Evolutionary conservation across 1,140 invertebrate species (phyloP).

Genomic region (Lasioglossum albipes): DNA sequence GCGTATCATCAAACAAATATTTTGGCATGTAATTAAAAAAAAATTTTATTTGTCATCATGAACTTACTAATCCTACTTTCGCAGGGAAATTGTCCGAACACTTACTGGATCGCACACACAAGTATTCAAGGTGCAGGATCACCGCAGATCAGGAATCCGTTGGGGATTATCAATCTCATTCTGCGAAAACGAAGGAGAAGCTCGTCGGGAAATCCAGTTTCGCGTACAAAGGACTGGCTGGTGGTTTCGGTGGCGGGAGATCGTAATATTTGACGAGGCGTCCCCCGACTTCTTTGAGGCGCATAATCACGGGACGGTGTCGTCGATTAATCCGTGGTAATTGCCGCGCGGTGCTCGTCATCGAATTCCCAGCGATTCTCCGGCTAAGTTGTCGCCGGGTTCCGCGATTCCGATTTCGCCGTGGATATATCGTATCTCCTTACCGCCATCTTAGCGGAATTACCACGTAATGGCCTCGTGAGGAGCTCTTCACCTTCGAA

Average conservation of each 20-base stretch:
- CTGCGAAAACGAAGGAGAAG: not conserved
- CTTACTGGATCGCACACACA: too few relatives aligned
- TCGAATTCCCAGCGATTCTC: conserved; percentile 53
- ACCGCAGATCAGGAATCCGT: too few relatives aligned
- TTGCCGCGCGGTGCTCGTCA: conserved; percentile 31
- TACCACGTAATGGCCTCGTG: conserved; percentile 52
- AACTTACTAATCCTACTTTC: too few relatives aligned
- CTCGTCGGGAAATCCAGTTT: not conserved
- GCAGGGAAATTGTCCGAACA: too few relatives aligned
- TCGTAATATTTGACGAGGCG: not conserved
- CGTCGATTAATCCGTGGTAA: conserved; percentile 56
- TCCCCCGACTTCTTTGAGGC: conserved; percentile 21
- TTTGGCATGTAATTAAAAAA: too few relatives aligned
- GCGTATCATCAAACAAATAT: too few relatives aligned
- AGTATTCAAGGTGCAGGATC: too few relatives aligned
- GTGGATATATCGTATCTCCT: conserved; percentile 44
- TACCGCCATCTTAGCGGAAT: conserved; percentile 62
- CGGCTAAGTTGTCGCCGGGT: conserved; percentile 34
- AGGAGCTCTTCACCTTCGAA: not conserved
- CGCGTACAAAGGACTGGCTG: not conserved
- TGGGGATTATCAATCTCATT: too few relatives aligned
- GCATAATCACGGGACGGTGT: conserved; percentile 41
- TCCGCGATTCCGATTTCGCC: conserved; percentile 36
- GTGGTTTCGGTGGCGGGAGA: not conserved
- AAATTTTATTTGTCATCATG: too few relatives aligned